These are phyloP conservation scores for Trochalopteron elliotii DNA, from an alignment of 2,113 vertebrate genomes.

Conservation along the genomic window DNA sequence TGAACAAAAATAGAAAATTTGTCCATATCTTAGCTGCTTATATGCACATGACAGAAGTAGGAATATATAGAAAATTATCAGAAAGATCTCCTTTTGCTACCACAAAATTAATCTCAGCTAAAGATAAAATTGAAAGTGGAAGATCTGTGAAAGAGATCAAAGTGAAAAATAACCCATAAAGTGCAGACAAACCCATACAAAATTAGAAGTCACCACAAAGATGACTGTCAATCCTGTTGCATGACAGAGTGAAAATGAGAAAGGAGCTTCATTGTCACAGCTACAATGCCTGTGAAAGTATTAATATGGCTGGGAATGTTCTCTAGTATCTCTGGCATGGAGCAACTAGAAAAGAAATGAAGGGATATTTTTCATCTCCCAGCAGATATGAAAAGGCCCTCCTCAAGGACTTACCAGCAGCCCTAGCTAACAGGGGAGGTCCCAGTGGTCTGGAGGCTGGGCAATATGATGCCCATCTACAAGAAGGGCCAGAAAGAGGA, in stretches of 20 bases:
- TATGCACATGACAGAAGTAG: neutral
- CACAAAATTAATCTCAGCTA: neutral
- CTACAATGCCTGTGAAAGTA: neutral
- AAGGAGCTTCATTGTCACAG: neutral
- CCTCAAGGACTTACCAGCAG: neutral
- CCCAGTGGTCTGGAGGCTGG: neutral
- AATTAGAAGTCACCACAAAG: neutral
- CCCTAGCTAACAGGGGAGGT: accelerated
- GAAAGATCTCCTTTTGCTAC: neutral
- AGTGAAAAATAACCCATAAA: neutral
- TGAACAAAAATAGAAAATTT: neutral
- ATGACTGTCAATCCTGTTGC: neutral
- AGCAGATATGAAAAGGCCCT: neutral
- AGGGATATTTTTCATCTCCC: neutral
- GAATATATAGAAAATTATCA: neutral
- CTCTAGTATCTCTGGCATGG: neutral
- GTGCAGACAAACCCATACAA: neutral
- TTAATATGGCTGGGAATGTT: neutral
- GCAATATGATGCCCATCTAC: accelerated
- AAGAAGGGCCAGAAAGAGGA: neutral
- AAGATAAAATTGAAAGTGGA: neutral
- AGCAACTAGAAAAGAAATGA: neutral
- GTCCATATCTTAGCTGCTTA: neutral
- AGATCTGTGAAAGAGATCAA: neutral
- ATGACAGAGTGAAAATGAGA: neutral